Conservation (phyloP, 2,113 vertebrate species). For the Camelus bactrianus region DNA sequence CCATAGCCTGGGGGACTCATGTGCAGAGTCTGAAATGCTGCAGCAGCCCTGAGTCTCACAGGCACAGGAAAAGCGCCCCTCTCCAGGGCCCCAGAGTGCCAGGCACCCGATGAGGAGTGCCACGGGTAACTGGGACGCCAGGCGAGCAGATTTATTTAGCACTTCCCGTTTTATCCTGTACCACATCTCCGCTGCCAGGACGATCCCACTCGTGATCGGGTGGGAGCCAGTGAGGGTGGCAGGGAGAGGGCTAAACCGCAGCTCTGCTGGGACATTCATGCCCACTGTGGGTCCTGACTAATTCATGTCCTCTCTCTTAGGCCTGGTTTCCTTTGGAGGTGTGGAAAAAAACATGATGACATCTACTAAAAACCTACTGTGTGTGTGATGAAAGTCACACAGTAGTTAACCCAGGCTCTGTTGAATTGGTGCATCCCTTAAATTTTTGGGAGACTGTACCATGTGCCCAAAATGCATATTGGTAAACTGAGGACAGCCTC, state of each 20-base stretch:
- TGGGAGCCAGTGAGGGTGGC: background rate
- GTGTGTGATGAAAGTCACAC: too few relatives aligned
- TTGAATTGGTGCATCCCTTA: background rate
- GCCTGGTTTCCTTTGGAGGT: background rate
- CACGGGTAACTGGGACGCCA: conserved; percentile 58
- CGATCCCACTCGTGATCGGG: conserved; percentile 2
- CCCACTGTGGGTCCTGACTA: background rate
- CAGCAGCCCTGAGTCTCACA: background rate
- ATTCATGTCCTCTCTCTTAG: background rate
- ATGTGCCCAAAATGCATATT: accelerated
- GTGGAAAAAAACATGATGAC: background rate
- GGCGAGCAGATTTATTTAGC: conserved; percentile 64
- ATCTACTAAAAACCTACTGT: background rate
- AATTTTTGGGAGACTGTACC: background rate
- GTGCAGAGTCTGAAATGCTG: background rate
- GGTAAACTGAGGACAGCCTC: background rate
- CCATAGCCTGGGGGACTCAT: background rate
- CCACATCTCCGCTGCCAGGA: conserved; percentile 23
- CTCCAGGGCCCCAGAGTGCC: background rate
- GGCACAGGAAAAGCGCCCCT: background rate
- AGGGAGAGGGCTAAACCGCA: background rate
- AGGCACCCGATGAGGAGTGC: background rate
- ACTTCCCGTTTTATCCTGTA: conserved; percentile 68
- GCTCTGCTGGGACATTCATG: background rate
- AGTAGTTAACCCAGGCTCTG: background rate